A percentile compares a stretch with the other conserved stretches of the same genome.
phyloP scores from a whole-genome alignment of 2,888 invertebrate species.

The Troides aeacus region DNA sequence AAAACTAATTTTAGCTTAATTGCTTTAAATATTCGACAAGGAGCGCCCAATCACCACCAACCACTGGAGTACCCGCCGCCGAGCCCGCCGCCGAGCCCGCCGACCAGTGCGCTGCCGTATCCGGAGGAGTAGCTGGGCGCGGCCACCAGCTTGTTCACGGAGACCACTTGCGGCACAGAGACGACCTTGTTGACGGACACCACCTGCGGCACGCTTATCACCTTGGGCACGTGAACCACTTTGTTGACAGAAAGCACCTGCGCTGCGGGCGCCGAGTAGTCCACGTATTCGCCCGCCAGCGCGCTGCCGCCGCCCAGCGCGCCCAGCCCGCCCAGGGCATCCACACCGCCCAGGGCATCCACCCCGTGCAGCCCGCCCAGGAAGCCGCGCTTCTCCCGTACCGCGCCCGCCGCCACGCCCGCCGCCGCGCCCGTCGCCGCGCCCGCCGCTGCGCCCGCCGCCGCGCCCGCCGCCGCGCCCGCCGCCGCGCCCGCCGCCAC shows the following conservation, averaged over 20 bases:
- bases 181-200: conserved; percentile 50
- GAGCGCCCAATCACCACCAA: not conserved
- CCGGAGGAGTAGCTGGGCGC: conserved; percentile 40
- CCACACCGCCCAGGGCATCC: conserved; percentile 5
- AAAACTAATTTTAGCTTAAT: not conserved
- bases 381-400: conserved; percentile 51
- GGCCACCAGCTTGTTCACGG: conserved; percentile 49
- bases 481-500: conserved; percentile 41
- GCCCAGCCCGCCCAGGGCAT: not conserved
- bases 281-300: conserved; percentile 1
- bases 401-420: conserved; percentile 39
- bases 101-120: not conserved
- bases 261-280: conserved; percentile 39
- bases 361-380: conserved; percentile 36
- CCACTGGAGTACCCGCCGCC: not conserved
- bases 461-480: conserved; percentile 37
- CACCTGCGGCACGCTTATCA: conserved; percentile 48
- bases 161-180: conserved; percentile 49
- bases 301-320: not conserved
- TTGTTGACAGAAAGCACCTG: conserved; percentile 45
- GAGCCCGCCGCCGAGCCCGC: not conserved
- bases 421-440: conserved; percentile 41
- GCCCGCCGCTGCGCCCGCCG: conserved; percentile 39
- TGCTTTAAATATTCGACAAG: not conserved
- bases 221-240: conserved; percentile 49